Conservation (phyloP, 2,888 invertebrate genomes). For the Eilema caniola region DNA sequence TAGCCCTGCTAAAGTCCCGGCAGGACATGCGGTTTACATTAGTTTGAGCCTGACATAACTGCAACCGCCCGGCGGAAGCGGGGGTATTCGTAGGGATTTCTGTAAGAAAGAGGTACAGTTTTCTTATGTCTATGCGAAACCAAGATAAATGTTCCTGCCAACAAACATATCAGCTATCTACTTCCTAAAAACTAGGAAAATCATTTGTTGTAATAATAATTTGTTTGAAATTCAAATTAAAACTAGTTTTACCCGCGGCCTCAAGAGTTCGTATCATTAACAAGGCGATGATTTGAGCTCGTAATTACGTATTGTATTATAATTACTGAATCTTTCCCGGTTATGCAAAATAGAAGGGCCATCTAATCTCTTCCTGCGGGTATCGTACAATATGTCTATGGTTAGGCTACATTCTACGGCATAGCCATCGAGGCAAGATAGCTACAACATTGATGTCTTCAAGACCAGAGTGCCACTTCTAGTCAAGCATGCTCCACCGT, state of each 20-base stretch:
- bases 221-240: not conserved
- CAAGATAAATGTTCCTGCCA: not conserved
- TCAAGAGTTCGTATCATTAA: not conserved
- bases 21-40: too few species aligned
- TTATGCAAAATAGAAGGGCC: not conserved
- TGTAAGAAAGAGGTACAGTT: too few species aligned
- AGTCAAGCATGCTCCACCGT: too few species aligned
- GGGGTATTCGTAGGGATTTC: too few species aligned
- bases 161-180: not conserved
- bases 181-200: conserved; percentile 4
- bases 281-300: not conserved
- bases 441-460: too few species aligned
- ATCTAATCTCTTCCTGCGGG: not conserved
- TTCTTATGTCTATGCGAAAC: not conserved
- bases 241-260: not conserved
- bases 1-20: too few species aligned
- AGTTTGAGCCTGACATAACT: too few species aligned
- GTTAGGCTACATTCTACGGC: too few species aligned
- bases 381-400: not conserved
- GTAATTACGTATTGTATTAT: conserved; percentile 4
- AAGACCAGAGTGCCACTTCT: too few species aligned
- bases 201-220: not conserved
- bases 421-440: too few species aligned
- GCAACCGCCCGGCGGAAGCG: too few species aligned
- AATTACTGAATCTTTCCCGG: not conserved